These are phyloP conservation scores for Sebastes umbrosus DNA, from an alignment of 2,797 vertebrate genomes.

Conservation along the genomic window DNA sequence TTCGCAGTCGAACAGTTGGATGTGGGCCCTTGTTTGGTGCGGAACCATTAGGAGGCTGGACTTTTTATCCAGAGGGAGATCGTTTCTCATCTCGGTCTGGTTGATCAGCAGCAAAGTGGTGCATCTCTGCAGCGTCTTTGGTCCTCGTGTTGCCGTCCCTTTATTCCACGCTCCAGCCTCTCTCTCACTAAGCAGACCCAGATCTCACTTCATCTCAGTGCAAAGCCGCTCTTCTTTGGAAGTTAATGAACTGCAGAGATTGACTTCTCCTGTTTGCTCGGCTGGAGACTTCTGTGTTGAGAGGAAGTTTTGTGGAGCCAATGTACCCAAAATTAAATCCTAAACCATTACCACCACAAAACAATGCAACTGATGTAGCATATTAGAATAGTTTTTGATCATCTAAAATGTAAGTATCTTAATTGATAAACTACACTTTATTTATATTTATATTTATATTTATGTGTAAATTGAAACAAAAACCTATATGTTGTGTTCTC, in stretches of 20 bases:
- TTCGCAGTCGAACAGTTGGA: conserved; percentile 30
- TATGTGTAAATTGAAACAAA: not conserved
- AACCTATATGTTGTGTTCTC: not conserved
- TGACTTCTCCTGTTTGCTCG: conserved; percentile 49
- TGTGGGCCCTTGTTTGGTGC: conserved; percentile 23
- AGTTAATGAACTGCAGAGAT: conserved; percentile 73
- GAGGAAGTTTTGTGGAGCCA: conserved; percentile 29
- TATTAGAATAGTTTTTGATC: not conserved
- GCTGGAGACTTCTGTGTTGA: conserved; percentile 28
- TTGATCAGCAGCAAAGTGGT: conserved; percentile 40
- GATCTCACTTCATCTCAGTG: conserved; percentile 51
- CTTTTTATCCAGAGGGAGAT: conserved; percentile 42
- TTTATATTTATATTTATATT: not conserved
- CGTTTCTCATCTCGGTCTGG: conserved; percentile 25
- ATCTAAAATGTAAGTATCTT: not conserved
- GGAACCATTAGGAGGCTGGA: conserved; percentile 28
- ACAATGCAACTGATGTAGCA: not conserved
- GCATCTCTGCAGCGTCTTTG: conserved; percentile 28
- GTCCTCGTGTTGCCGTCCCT: conserved; percentile 33
- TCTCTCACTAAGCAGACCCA: conserved; percentile 31
- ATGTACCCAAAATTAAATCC: conserved; percentile 18
- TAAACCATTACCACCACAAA: not conserved
- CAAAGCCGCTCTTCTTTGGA: conserved; percentile 60
- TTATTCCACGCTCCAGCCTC: conserved; percentile 30
- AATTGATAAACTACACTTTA: not conserved